Conservation (phyloP, 2,888 invertebrate genomes). For the Eurois occulta region DNA sequence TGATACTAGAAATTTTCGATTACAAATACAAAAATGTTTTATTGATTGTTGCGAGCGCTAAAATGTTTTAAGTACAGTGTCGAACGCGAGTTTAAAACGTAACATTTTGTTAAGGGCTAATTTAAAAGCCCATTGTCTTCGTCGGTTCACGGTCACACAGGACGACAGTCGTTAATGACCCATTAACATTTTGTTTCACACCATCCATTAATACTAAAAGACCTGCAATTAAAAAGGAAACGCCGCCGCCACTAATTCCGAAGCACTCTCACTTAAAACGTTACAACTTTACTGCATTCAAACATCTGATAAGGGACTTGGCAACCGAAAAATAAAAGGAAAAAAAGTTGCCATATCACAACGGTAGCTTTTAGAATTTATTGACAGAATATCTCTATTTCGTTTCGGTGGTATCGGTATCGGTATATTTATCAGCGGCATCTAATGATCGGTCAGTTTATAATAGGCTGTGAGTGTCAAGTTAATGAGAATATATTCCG, state of each 20-base stretch:
- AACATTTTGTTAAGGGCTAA: slow-evolving; percentile 57
- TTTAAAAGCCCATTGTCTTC: slow-evolving; percentile 70
- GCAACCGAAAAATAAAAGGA: slow-evolving; percentile 66
- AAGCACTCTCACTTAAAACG: slow-evolving; percentile 73
- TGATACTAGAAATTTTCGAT: slow-evolving; percentile 40
- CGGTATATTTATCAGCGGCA: slow-evolving; percentile 80
- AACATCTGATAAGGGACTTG: slow-evolving; percentile 78
- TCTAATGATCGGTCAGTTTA: slow-evolving; percentile 86
- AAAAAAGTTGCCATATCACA: slow-evolving; percentile 70
- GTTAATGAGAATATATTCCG: slow-evolving; percentile 89
- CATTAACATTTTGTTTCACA: slow-evolving; percentile 85
- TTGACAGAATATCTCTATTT: slow-evolving; percentile 83
- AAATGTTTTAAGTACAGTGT: slow-evolving; percentile 39
- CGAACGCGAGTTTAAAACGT: slow-evolving; percentile 43
- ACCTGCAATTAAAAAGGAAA: slow-evolving; percentile 78
- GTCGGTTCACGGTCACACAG: slow-evolving; percentile 74
- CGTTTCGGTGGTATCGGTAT: slow-evolving; percentile 79
- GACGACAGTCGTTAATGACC: slow-evolving; percentile 81
- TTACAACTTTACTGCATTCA: slow-evolving; percentile 79
- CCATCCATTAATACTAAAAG: slow-evolving; percentile 80
- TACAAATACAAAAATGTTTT: slow-evolving; percentile 41
- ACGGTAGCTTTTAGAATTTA: slow-evolving; percentile 79
- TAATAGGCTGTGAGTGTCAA: slow-evolving; percentile 87
- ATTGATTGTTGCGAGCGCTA: slow-evolving; percentile 27
- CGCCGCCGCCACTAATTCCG: slow-evolving; percentile 73